These are phyloP conservation scores for Stictonetta naevosa DNA, from an alignment of 2,113 vertebrate species.

Conservation along the genomic window DNA sequence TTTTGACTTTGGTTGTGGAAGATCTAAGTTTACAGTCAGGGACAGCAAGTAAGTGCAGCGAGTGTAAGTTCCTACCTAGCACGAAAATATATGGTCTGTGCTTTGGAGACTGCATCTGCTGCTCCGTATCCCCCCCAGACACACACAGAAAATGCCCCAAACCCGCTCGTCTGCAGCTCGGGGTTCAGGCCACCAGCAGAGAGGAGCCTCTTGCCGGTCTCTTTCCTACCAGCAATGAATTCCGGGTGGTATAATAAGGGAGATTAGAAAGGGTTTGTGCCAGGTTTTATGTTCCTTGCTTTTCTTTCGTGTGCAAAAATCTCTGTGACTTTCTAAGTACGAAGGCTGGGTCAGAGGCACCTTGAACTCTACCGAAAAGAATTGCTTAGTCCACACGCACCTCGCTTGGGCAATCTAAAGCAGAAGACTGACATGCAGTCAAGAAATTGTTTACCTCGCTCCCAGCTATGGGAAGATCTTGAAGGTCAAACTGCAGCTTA, in stretches of 20 bases:
- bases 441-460: rapidly evolving
- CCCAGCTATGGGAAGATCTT: rapidly evolving
- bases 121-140: background rate
- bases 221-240: background rate
- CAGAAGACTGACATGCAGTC: background rate
- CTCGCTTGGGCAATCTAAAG: background rate
- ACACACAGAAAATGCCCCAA: background rate
- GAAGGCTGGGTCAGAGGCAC: background rate
- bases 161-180: background rate
- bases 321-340: background rate
- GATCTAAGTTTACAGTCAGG: background rate
- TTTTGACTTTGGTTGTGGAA: background rate
- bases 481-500: background rate
- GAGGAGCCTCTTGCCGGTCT: background rate
- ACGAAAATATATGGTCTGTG: background rate
- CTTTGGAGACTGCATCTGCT: background rate
- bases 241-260: background rate
- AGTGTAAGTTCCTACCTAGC: background rate
- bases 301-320: background rate
- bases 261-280: background rate
- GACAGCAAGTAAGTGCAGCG: background rate
- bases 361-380: background rate
- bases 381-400: background rate
- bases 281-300: background rate
- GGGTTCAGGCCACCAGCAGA: background rate